phyloP scores from a whole-genome alignment of 2,888 invertebrate genomes.

The Euspilapteryx auroguttella region DNA sequence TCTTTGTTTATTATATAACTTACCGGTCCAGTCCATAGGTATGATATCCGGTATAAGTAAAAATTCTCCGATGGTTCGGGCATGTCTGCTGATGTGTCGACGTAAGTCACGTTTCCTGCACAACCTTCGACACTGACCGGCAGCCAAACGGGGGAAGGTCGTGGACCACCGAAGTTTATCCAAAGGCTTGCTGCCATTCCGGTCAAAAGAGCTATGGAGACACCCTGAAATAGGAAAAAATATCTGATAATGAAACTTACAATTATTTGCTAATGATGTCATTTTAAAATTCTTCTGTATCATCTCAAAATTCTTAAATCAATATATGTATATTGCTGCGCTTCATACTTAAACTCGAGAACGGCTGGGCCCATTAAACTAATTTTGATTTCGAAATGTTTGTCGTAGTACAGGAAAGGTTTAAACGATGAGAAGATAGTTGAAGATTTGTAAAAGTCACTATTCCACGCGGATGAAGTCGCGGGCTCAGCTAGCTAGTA shows the following conservation, averaged over 20 bases:
- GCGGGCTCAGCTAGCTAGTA: no score
- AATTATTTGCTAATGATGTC: not conserved
- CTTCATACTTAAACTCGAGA: no score
- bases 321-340: no score
- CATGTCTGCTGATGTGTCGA: slow-evolving; percentile 5
- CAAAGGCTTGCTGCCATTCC: slow-evolving; percentile 74
- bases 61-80: slow-evolving; percentile 40
- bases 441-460: no score
- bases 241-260: not conserved
- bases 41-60: slow-evolving; percentile 72
- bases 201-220: slow-evolving; percentile 63
- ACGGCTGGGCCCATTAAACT: no score
- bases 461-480: no score
- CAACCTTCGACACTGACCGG: slow-evolving; percentile 65
- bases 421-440: no score
- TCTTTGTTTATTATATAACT: no score
- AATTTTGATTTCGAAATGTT: no score
- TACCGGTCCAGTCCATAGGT: slow-evolving; percentile 69
- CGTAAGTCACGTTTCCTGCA: slow-evolving; percentile 19
- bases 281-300: no score
- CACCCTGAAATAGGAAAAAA: slow-evolving; percentile 57
- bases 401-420: no score
- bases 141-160: slow-evolving; percentile 60
- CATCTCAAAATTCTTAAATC: no score
- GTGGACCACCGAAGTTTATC: slow-evolving; percentile 84